phyloP scores from a whole-genome alignment of 1,140 invertebrate genomes.

The Pentalonia nigronervosa region DNA sequence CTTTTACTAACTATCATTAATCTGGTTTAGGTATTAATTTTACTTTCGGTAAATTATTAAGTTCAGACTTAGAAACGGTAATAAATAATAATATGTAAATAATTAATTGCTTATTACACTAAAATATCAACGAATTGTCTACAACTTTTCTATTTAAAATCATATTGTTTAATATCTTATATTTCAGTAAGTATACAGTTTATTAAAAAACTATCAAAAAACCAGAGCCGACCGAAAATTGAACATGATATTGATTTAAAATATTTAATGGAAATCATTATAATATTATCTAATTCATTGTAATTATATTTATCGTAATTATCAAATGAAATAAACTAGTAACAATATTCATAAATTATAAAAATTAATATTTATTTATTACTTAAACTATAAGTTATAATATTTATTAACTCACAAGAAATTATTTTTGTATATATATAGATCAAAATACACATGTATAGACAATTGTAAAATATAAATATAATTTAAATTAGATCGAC shows the following conservation, averaged over 20 bases:
- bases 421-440: not conserved
- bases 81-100: too few species aligned
- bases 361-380: not conserved
- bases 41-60: not conserved
- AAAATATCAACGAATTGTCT: too few species aligned
- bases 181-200: too few species aligned
- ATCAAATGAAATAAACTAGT: not conserved
- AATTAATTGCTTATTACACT: too few species aligned
- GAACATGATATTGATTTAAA: not conserved
- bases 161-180: too few species aligned
- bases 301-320: not conserved
- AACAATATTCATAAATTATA: not conserved
- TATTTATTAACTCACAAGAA: not conserved
- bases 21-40: not conserved
- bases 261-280: not conserved
- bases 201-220: not conserved
- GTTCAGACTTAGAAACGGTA: not conserved
- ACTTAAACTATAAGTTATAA: not conserved
- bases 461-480: not conserved
- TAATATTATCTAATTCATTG: not conserved
- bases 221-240: not conserved
- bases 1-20: not conserved
- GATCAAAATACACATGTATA: not conserved
- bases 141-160: too few species aligned
- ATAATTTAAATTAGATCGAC: not conserved